Conservation (phyloP, 2,888 invertebrate genomes). For the Scaptomyza reducta region DNA sequence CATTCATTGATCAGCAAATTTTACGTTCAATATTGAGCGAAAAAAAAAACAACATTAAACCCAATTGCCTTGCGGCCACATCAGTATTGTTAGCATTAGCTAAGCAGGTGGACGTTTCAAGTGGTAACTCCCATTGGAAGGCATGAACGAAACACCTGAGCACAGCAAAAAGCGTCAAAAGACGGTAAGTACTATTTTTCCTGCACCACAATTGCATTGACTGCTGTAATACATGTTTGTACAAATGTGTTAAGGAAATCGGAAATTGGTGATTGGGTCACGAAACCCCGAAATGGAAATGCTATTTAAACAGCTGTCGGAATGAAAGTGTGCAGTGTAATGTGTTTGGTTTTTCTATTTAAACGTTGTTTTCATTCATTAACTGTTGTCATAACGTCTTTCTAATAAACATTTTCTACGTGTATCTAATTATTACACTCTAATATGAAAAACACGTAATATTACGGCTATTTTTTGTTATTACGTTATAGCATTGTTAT, state of each 20-base stretch:
- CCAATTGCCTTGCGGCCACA: slow-evolving; percentile 19
- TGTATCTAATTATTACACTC: neutral
- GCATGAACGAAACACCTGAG: slow-evolving; percentile 77
- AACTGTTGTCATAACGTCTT: slow-evolving; percentile 11
- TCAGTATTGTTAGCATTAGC: slow-evolving; percentile 64
- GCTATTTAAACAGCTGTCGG: slow-evolving; percentile 62
- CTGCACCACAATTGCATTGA: slow-evolving; percentile 4
- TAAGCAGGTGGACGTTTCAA: slow-evolving; percentile 41
- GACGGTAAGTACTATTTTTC: slow-evolving; percentile 64
- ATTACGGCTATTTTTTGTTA: neutral
- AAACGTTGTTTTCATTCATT: neutral
- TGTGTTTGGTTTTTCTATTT: slow-evolving; percentile 4
- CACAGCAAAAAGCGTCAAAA: slow-evolving; percentile 80
- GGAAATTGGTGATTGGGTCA: slow-evolving; percentile 22
- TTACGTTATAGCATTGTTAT: neutral
- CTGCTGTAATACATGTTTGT: slow-evolving; percentile 47
- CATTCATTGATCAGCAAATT: slow-evolving; percentile 56
- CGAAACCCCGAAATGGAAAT: slow-evolving; percentile 9
- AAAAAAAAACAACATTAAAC: slow-evolving; percentile 5
- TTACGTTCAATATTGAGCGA: slow-evolving; percentile 1
- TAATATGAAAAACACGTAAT: slow-evolving; percentile 6
- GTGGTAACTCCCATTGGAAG: slow-evolving; percentile 21
- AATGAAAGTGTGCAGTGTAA: neutral
- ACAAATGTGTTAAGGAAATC: slow-evolving; percentile 59
- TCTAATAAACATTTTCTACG: neutral